phyloP scores from a whole-genome alignment of 2,888 invertebrate genomes.

The Ligdia adustata region DNA sequence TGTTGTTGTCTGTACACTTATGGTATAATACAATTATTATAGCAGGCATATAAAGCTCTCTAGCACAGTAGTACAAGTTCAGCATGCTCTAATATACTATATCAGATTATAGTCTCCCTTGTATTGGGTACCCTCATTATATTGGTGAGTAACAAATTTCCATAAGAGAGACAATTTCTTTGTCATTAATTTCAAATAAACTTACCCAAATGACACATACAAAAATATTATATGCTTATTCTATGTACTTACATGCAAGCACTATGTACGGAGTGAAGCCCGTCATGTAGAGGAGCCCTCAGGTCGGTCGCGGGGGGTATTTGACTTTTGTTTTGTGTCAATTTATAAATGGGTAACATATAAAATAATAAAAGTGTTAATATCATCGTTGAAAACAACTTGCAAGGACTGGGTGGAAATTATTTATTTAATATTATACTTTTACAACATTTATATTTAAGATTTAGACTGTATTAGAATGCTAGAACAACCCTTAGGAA shows the following conservation, averaged over 20 bases:
- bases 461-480: conserved; percentile 4
- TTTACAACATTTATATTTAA: conserved; percentile 4
- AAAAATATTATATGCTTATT: too few species aligned
- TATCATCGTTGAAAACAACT: conserved; percentile 79
- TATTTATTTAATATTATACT: conserved; percentile 29
- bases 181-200: too few species aligned
- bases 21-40: too few species aligned
- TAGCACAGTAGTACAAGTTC: too few species aligned
- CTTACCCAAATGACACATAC: too few species aligned
- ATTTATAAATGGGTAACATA: conserved; percentile 84
- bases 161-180: too few species aligned
- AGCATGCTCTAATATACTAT: too few species aligned
- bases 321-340: conserved; percentile 84
- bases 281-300: conserved; percentile 59
- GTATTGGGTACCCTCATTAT: too few species aligned
- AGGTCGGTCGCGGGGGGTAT: conserved; percentile 65
- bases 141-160: too few species aligned
- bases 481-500: not conserved
- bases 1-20: too few species aligned
- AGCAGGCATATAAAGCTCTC: too few species aligned
- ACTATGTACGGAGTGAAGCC: conserved; percentile 48
- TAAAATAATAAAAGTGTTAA: conserved; percentile 84
- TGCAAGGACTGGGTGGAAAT: conserved; percentile 37
- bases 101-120: too few species aligned
- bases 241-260: conserved; percentile 74